phyloP scores from a whole-genome alignment of 2,888 invertebrate species.

The Asteroscopus sphinx region DNA sequence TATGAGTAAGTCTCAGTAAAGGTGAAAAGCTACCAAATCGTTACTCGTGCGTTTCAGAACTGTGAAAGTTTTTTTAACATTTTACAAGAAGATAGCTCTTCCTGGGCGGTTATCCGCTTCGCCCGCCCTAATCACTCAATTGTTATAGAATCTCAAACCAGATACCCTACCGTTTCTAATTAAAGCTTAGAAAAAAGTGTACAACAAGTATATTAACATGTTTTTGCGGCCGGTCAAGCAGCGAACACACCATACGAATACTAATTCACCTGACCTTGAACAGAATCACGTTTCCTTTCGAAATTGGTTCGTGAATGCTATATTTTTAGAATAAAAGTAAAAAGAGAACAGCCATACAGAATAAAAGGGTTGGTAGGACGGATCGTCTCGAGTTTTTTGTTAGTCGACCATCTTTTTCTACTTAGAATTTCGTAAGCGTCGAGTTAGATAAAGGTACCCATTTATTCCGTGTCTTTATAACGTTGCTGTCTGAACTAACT shows the following conservation, averaged over 20 bases:
- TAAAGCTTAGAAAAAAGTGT: conserved; percentile 80
- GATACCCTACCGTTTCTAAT: conserved; percentile 71
- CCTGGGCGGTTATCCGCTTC: not conserved
- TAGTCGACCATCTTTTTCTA: conserved; percentile 76
- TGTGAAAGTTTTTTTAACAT: not conserved
- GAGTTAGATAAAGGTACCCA: conserved; percentile 69
- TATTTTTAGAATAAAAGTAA: conserved; percentile 89
- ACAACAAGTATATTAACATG: conserved; percentile 82
- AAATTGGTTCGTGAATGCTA: conserved; percentile 89
- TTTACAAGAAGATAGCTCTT: conserved; percentile 2
- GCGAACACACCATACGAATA: conserved; percentile 85
- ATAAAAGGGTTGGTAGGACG: conserved; percentile 85
- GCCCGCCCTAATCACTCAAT: conserved; percentile 7
- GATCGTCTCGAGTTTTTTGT: conserved; percentile 82
- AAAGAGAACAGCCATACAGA: conserved; percentile 80
- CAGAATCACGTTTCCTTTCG: conserved; percentile 89
- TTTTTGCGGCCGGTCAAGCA: conserved; percentile 87
- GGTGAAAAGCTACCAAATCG: too few species aligned
- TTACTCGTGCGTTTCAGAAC: too few species aligned
- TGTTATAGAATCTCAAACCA: conserved; percentile 17
- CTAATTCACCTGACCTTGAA: conserved; percentile 87
- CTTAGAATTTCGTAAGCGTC: conserved; percentile 69
- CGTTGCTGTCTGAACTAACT: conserved; percentile 32
- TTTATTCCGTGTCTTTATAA: conserved; percentile 62
- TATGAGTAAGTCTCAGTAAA: too few species aligned